Evolutionary conservation across 2,113 vertebrate genomes (phyloP), one percentile per base, ranked within the genome.

Genomic region (Felis chaus): DNA sequence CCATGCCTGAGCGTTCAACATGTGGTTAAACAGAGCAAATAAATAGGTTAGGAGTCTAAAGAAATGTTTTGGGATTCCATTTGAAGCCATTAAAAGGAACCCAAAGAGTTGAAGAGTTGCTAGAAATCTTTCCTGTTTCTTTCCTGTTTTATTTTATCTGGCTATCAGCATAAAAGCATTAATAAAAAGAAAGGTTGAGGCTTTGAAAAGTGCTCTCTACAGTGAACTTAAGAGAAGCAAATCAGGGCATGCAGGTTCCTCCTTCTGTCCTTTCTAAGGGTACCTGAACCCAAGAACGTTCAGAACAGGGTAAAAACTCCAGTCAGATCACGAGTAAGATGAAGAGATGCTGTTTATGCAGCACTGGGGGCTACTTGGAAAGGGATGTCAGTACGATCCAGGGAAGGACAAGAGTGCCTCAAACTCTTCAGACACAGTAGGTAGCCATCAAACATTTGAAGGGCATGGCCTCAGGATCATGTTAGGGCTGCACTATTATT

Each of bases 61-160:
- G 48, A 85, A 89, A 94, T 50, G 29, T n/a, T 88, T 96, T 90
- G 84, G 15, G 23, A 85, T 93, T 91, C 31, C 53, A 95, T 45
- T 53, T 29, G 31, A 96, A 97, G 66, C 12, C 29, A 78, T 39
- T 25, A 85, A 95, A 96, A 89, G 55, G 21, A 83, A 74, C 33
- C 29, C 15, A 81, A 92, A 95, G 57, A 92, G n/a, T 39, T 91
- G 55, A 95, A 95, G 57, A 92, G 21, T 39, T 94, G 48, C 39
- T 57, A 88, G 89, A 93, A 84, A 94, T 71, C 55, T 33, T 74
- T 66, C 45, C 69, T 80, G 18, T 91, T 76, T 71, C 55, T 33
- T 74, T 66, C 53, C 63, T 80, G 18, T 91, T 76, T 89, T 91
- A 74, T 80, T 69, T 14, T 45, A 85, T 69, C 68, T 97, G 66